These are phyloP conservation scores for Mythimna vitellina DNA, from an alignment of 2,888 invertebrate genomes.

Conservation along the genomic window DNA sequence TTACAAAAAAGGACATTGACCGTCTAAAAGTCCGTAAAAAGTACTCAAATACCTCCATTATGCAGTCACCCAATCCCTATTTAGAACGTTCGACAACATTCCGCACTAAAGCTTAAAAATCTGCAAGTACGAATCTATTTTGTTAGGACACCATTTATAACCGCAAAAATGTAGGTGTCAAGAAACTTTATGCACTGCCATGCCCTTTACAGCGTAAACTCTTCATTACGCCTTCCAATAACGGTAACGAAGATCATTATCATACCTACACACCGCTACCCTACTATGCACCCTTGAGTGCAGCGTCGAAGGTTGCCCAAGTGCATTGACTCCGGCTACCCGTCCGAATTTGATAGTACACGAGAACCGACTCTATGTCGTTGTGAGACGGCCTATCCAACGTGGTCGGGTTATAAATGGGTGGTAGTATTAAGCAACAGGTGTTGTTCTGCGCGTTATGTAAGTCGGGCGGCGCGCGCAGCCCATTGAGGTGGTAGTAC, in stretches of 20 bases:
- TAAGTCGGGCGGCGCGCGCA: slow-evolving; percentile 87
- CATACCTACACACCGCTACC: slow-evolving; percentile 77
- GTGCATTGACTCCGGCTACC: slow-evolving; percentile 87
- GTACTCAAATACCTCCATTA: slow-evolving; percentile 44
- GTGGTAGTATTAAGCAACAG: slow-evolving; percentile 88
- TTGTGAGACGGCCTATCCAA: slow-evolving; percentile 70
- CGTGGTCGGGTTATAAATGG: slow-evolving; percentile 81
- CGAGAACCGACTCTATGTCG: slow-evolving; percentile 53
- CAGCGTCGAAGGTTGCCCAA: slow-evolving; percentile 87
- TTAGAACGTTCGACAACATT: slow-evolving; percentile 41
- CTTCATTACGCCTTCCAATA: slow-evolving; percentile 75
- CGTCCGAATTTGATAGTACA: slow-evolving; percentile 73
- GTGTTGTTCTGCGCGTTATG: slow-evolving; percentile 87
- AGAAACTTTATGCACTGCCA: slow-evolving; percentile 58
- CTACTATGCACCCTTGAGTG: slow-evolving; percentile 90
- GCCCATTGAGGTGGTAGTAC: slow-evolving; percentile 86
- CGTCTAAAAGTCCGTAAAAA: background rate
- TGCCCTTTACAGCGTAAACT: slow-evolving; percentile 61
- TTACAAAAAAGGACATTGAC: slow-evolving; percentile 1
- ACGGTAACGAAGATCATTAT: slow-evolving; percentile 87
- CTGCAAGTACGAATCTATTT: slow-evolving; percentile 49
- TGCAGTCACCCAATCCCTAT: slow-evolving; percentile 36
- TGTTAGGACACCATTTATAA: slow-evolving; percentile 47
- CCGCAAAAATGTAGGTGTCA: slow-evolving; percentile 31
- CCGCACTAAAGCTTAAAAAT: slow-evolving; percentile 58